Evolutionary conservation across 2,113 vertebrate genomes (phyloP).

Genomic region (Heloderma charlesbogerti): DNA sequence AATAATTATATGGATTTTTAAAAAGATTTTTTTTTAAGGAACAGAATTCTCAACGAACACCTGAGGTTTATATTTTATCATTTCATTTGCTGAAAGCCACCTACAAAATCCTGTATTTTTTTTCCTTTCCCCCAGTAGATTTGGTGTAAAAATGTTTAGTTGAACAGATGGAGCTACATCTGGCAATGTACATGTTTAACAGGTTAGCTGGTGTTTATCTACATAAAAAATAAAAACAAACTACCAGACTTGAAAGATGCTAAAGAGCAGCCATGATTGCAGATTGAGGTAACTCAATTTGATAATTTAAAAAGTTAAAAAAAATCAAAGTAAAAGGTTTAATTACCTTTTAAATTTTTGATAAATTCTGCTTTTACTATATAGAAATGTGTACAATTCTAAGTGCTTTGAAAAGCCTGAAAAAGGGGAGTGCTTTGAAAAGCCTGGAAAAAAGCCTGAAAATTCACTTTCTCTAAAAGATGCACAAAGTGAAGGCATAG

Average conservation of each 20-base stretch:
- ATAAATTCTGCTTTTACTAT: not conserved
- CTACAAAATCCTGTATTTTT: conserved; percentile 78
- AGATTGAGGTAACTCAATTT: conserved; percentile 56
- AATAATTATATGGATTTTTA: not conserved
- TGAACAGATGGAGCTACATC: conserved; percentile 90
- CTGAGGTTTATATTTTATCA: conserved; percentile 85
- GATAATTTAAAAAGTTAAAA: conserved; percentile 54
- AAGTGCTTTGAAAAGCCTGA: not conserved
- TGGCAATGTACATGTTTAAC: conserved; percentile 84
- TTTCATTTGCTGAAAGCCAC: conserved; percentile 85
- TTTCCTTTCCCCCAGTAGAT: conserved; percentile 72
- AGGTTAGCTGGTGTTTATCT: conserved; percentile 81
- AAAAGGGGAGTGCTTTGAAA: not conserved
- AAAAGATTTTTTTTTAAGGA: conserved; percentile 58
- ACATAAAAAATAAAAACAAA: conserved; percentile 73
- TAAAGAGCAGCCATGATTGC: conserved; percentile 68
- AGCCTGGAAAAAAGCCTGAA: not conserved
- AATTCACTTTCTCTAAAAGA: too few species aligned
- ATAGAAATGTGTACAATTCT: not conserved
- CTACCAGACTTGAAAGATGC: conserved; percentile 76
- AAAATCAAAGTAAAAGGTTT: not conserved
- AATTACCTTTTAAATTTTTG: too few species aligned
- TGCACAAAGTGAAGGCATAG: too few species aligned
- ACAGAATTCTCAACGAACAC: conserved; percentile 77
- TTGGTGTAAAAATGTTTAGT: conserved; percentile 81